Conservation (phyloP, 2,797 vertebrate genomes). For the Poliocrania exsul region DNA sequence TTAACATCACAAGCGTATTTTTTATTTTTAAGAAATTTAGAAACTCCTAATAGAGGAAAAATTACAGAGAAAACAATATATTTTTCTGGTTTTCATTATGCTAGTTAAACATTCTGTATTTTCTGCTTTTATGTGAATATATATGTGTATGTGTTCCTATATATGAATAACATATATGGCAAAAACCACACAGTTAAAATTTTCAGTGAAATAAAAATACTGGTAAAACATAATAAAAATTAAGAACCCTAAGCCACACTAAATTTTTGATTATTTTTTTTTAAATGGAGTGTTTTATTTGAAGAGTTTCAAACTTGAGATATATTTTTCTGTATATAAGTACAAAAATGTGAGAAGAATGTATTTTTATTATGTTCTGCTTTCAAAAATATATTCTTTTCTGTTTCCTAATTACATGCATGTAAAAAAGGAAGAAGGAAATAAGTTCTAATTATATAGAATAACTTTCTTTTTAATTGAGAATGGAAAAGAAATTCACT, state of each 20-base stretch:
- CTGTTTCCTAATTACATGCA: conserved; percentile 19
- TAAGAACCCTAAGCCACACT: neutral
- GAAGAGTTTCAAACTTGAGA: neutral
- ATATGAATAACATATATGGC: neutral
- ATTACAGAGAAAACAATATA: neutral
- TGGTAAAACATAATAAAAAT: neutral
- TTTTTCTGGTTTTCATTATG: neutral
- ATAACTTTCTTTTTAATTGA: conserved; percentile 2
- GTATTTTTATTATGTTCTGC: neutral
- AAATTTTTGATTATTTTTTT: neutral
- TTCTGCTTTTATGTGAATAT: neutral
- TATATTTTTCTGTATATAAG: neutral
- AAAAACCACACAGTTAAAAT: neutral
- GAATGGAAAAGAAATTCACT: conserved; percentile 16
- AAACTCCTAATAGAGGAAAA: neutral
- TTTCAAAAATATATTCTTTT: neutral
- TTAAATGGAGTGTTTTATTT: neutral
- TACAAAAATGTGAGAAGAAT: neutral
- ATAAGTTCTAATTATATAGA: conserved; percentile 45
- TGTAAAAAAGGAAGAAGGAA: conserved; percentile 7
- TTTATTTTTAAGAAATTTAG: neutral
- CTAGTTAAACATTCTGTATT: neutral
- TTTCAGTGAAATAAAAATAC: neutral
- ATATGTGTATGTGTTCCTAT: neutral
- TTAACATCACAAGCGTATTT: neutral